phyloP scores from a whole-genome alignment of 2,113 vertebrate species.

The Ammodytes dubius region DNA sequence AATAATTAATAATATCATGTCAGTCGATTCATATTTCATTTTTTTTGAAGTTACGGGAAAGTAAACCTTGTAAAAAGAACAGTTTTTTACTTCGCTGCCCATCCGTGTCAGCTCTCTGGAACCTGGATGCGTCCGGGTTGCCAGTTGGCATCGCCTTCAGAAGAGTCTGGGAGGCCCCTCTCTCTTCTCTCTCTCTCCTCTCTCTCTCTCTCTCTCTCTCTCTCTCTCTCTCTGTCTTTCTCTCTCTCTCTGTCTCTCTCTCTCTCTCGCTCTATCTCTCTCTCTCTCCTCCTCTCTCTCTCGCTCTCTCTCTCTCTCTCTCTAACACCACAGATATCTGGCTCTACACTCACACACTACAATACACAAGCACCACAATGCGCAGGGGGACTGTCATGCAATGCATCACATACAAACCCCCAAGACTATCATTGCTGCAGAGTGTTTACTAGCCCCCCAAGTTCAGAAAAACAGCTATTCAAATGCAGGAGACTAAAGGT shows the following conservation, averaged over 20 bases:
- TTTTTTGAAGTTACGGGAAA: background rate
- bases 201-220: no score
- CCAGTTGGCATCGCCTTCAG: slow-evolving; percentile 41
- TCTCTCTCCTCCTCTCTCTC: no score
- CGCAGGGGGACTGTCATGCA: slow-evolving; percentile 36
- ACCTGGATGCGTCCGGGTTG: background rate
- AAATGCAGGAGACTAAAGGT: slow-evolving; percentile 49
- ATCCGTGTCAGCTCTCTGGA: slow-evolving; percentile 32
- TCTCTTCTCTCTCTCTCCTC: background rate
- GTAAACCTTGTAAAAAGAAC: background rate
- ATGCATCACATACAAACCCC: slow-evolving; percentile 8
- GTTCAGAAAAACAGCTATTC: slow-evolving; percentile 46
- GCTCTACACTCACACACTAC: background rate
- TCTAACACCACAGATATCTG: no score
- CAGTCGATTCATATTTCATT: no score
- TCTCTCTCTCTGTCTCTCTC: no score
- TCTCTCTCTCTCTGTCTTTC: no score
- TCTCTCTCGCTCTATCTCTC: no score
- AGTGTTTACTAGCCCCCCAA: slow-evolving; percentile 28
- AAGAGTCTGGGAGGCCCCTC: slow-evolving; percentile 39
- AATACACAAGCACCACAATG: slow-evolving; percentile 52
- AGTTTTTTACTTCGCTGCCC: background rate
- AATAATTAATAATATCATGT: no score
- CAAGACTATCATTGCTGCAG: background rate
- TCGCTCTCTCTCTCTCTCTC: no score